Percentiles rank a stretch among this genome's conserved stretches.
phyloP scores from a whole-genome alignment of 2,113 vertebrate genomes.

The Macrotus californicus region DNA sequence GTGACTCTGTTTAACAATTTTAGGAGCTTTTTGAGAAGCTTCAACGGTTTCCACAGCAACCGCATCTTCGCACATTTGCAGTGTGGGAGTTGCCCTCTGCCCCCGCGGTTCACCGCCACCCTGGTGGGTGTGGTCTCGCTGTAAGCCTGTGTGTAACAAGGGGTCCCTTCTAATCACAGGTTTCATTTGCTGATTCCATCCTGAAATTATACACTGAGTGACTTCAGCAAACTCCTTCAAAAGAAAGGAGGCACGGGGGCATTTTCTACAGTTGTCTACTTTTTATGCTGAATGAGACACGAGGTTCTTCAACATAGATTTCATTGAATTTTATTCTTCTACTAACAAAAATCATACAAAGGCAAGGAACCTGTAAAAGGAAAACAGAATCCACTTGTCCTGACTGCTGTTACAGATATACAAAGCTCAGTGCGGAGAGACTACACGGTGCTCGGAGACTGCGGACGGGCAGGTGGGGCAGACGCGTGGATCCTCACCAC shows the following conservation, averaged over 20 bases:
- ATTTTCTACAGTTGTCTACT: background rate
- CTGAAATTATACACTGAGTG: too few relatives aligned
- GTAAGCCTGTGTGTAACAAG: background rate
- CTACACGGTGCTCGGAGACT: accelerated
- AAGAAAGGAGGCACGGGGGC: accelerated
- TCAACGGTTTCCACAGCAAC: background rate
- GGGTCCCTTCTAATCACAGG: background rate
- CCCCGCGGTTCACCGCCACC: background rate
- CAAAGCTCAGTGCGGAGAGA: accelerated
- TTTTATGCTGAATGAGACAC: accelerated
- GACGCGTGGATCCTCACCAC: background rate
- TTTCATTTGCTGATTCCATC: background rate
- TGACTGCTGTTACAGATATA: background rate
- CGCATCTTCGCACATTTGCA: accelerated
- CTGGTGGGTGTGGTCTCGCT: background rate
- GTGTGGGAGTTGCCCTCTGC: background rate
- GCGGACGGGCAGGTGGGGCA: background rate
- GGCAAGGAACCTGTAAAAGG: background rate
- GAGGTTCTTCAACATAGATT: background rate
- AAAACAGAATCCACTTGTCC: background rate
- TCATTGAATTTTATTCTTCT: conserved; percentile 48
- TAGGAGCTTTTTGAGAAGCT: background rate
- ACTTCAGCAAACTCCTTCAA: background rate
- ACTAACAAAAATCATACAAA: conserved; percentile 46
- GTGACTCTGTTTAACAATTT: background rate